phyloP scores from a whole-genome alignment of 2,888 invertebrate species.

The Dasysyrphus tricinctus region DNA sequence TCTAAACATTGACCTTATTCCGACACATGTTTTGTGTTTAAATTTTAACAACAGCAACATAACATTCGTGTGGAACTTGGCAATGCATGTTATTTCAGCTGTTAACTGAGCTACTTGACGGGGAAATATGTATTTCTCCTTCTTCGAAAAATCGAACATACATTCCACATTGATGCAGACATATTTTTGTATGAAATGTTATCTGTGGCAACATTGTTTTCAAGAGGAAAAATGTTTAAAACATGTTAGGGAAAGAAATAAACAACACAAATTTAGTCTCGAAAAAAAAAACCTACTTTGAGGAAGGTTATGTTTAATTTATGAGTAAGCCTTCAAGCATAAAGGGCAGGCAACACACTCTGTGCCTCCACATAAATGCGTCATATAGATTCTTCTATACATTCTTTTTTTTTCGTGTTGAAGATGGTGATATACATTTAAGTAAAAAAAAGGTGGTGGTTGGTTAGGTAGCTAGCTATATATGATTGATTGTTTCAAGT shows the following conservation, averaged over 20 bases:
- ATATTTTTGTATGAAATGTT: neutral
- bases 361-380: neutral
- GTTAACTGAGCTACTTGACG: constrained; percentile 41
- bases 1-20: constrained; percentile 13
- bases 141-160: constrained; percentile 31
- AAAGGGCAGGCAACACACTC: neutral
- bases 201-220: neutral
- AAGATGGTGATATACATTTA: neutral
- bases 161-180: constrained; percentile 20
- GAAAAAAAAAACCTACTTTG: constrained; percentile 9
- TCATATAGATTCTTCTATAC: neutral
- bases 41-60: neutral
- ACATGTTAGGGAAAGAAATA: neutral
- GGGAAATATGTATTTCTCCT: constrained; percentile 30
- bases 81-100: neutral
- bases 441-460: constrained; percentile 21
- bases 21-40: neutral
- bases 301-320: constrained; percentile 39
- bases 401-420: neutral
- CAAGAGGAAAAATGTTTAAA: neutral
- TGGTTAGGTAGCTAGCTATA: neutral
- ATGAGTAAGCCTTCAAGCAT: constrained; percentile 7
- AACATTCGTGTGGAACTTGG: constrained; percentile 27
- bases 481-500: constrained; percentile 73
- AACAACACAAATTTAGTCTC: neutral